Conservation (phyloP, 1,140 invertebrate species). For the Tyrophagus putrescentiae region DNA sequence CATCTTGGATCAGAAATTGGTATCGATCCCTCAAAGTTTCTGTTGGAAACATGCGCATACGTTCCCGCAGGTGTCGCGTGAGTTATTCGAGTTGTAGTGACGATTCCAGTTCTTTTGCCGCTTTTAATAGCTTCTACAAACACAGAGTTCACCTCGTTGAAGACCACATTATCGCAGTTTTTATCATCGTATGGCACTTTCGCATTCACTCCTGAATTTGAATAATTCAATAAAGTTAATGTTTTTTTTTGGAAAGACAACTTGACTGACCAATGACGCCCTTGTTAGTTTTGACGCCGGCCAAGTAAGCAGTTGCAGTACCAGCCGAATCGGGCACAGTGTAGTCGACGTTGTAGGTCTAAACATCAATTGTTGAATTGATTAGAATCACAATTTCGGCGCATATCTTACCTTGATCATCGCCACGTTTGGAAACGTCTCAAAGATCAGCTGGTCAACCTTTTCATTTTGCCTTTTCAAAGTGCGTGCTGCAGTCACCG, state of each 20-base stretch:
- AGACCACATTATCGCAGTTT: slow-evolving; percentile 47
- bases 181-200: slow-evolving; percentile 44
- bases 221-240: too few relatives aligned
- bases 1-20: slow-evolving; percentile 37
- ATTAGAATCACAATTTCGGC: slow-evolving; percentile 38
- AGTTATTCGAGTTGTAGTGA: slow-evolving; percentile 75
- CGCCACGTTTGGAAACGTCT: slow-evolving; percentile 65
- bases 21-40: slow-evolving; percentile 56
- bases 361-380: not conserved
- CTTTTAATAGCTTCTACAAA: slow-evolving; percentile 47
- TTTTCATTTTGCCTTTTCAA: slow-evolving; percentile 45
- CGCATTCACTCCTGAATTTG: slow-evolving; percentile 60
- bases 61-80: slow-evolving; percentile 74
- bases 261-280: slow-evolving; percentile 59
- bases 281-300: slow-evolving; percentile 68
- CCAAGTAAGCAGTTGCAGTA: slow-evolving; percentile 68
- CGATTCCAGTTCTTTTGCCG: slow-evolving; percentile 48
- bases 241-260: too few relatives aligned
- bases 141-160: slow-evolving; percentile 45
- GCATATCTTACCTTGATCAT: slow-evolving; percentile 31
- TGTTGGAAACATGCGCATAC: slow-evolving; percentile 57
- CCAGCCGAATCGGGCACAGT: slow-evolving; percentile 77
- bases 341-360: slow-evolving; percentile 22
- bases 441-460: slow-evolving; percentile 52
- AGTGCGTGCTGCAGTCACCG: slow-evolving; percentile 61